Conservation (phyloP, 1,140 invertebrate species). For the Drosophila quadrilineata region DNA sequence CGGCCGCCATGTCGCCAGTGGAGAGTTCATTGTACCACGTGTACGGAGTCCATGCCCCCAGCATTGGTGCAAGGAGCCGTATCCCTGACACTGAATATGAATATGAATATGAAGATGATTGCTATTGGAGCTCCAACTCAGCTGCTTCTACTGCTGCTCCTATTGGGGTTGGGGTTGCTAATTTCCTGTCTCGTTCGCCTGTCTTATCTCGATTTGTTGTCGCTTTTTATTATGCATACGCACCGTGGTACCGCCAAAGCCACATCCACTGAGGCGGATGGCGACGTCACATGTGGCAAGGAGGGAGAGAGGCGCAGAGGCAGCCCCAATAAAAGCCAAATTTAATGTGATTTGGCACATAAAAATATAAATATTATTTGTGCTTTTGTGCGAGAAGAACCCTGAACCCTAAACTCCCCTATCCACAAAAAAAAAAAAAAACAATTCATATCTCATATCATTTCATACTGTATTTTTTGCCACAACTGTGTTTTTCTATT, state of each 20-base stretch:
- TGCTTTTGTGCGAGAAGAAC: conserved; percentile 47
- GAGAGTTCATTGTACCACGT: conserved; percentile 43
- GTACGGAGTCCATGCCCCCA: not conserved
- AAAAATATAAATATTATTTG: conserved; percentile 76
- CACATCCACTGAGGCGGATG: too few species aligned
- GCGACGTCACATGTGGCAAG: too few species aligned
- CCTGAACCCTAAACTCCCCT: too few species aligned
- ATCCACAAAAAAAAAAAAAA: too few species aligned
- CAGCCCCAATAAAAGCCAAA: conserved; percentile 71
- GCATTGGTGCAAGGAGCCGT: too few species aligned
- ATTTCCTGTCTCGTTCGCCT: conserved; percentile 72
- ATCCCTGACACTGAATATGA: too few species aligned
- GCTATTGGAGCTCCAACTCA: too few species aligned
- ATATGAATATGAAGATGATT: too few species aligned
- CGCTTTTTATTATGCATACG: conserved; percentile 76
- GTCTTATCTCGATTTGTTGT: conserved; percentile 64
- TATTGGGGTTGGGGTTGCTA: conserved; percentile 22
- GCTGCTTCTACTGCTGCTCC: not conserved
- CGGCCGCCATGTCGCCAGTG: not conserved
- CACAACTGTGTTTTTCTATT: too few species aligned
- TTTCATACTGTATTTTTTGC: too few species aligned
- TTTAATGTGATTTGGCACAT: conserved; percentile 75
- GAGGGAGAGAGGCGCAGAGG: too few species aligned
- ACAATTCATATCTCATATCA: too few species aligned
- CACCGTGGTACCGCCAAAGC: conserved; percentile 34